Evolutionary conservation across 2,113 vertebrate species (phyloP), one percentile per base, ranked within the genome.

Genomic region (Lycocorax pyrrhopterus): DNA sequence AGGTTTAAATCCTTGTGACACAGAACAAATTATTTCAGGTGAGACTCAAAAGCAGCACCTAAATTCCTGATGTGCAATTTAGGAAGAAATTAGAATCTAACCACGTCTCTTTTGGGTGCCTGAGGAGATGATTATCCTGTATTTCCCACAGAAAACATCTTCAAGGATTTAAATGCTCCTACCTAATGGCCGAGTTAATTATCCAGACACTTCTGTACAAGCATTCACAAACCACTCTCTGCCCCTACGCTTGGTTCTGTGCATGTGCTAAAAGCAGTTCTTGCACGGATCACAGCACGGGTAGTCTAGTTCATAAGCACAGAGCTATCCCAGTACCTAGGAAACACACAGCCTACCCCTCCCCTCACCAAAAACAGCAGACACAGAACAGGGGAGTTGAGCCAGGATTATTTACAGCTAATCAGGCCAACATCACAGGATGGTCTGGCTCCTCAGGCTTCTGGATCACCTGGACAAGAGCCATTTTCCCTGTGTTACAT

Each of bases 391-490:
- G 55, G 19, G 64, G 23, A 53, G 66, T 8, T 56, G 39, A 52
- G 56, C 15, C 47, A 16, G 66, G 22, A 78, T 78, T 89, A 91
- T 78, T 95, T 87, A 68, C 78, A 67, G 62, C 52, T 84, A 12
- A 63, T 52, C 60, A 78, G 39, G 66, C 69, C 74, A 78, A 55
- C 52, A 71, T 68, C 81, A 89, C 77, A 78, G 52, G 84, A 93
- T 37, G 33, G 67, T 63, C 47, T 84, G 77, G 39, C 74, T 95
- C 74, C 90, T 87, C 52, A 47, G 64, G 69, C 95, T 91, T 91
- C 84, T 93, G 84, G 74, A 91, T 94, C 69, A 56, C 47, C 78
- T 87, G 84, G 90, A 78, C 21, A 35, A 64, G 62, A 94, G 84
- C 81, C 87, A 91, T 84, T 82, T 96, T 87, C 87, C 69, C 74